Base-by-base conservation (phyloP, 2,797 vertebrate species). In the Schizopygopsis malacanthus region DNA sequence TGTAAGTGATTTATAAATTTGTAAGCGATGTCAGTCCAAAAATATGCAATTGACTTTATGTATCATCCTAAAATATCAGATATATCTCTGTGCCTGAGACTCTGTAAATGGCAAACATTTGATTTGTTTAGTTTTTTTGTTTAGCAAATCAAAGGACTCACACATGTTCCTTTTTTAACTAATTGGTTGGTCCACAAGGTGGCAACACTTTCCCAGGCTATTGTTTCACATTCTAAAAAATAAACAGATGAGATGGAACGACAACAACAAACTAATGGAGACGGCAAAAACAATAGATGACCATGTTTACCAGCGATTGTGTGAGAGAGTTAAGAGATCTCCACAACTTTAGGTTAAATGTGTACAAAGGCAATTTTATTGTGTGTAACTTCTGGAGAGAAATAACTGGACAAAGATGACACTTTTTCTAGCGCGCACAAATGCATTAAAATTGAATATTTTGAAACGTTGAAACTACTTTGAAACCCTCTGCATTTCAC, bases 371-470 rank as follows among this genome's bases (percentile, higher is more conserved):
- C 22, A 59, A 1, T 11, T n/a, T 11, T 41, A 25, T 72, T n/a
- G n/a, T 41, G 16, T 11, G 16, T 73, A 73, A 73, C n/a, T 16
- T 73, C n/a, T 47, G n/a, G 12, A 73, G 71, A 73, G 43, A 73
- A 73, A 28, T 28, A 73, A 28, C 45, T 25, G 43, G 6, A 72
- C 43, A 47, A 73, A 73, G 43, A 47, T 70, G 0, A 22, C 18
- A 37, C 63, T 67, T 37, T 67, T 37, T 67, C 11, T 18, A 67
- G 15, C 3, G 3, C 0, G 3, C 47, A 50, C 13, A 1, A 2
- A 16, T 52, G 47, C 4, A 5, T 50, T 15, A 13, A 16, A 50
- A 50, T 50, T 13, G 15, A 50, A 50, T 50, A 16, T 50, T 50
- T 16, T 50, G 1, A 15, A 33, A 39, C 28, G 16, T 52, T 52